Conservation (phyloP, 2,888 invertebrate species). For the Limnephilus lunatus region DNA sequence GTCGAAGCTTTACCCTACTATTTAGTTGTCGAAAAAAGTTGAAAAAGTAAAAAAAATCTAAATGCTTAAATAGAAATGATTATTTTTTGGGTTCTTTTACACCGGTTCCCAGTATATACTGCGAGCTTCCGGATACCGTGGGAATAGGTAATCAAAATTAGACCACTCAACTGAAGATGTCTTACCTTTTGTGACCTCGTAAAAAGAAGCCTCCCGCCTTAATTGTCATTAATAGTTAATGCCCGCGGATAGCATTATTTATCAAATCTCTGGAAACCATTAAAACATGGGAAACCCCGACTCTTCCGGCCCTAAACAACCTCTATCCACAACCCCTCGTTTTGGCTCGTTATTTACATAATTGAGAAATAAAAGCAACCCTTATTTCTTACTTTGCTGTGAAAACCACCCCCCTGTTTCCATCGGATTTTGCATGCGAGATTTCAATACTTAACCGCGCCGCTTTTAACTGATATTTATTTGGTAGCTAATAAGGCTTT, state of each 20-base stretch:
- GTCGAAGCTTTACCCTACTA: too few species aligned
- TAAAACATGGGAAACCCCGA: background rate
- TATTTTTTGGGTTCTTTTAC: too few species aligned
- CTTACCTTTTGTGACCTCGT: background rate
- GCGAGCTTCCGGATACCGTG: too few species aligned
- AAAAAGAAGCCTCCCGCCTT: background rate
- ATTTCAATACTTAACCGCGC: background rate
- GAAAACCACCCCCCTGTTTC: background rate
- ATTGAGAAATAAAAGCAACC: slow-evolving; percentile 2
- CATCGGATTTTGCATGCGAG: background rate
- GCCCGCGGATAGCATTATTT: background rate
- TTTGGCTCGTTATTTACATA: slow-evolving; percentile 2
- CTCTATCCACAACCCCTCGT: background rate
- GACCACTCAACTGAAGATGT: background rate
- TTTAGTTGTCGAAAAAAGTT: too few species aligned
- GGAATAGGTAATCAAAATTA: background rate
- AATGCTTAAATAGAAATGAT: too few species aligned
- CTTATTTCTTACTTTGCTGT: slow-evolving; percentile 1
- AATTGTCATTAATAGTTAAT: background rate
- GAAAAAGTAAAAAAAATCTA: too few species aligned
- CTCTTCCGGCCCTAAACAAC: background rate
- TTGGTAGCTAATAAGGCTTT: background rate
- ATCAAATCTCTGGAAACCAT: background rate
- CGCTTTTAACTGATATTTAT: background rate
- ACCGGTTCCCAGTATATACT: too few species aligned